Conservation (phyloP, 1,140 invertebrate species). For the Melipona quadrifasciata region DNA sequence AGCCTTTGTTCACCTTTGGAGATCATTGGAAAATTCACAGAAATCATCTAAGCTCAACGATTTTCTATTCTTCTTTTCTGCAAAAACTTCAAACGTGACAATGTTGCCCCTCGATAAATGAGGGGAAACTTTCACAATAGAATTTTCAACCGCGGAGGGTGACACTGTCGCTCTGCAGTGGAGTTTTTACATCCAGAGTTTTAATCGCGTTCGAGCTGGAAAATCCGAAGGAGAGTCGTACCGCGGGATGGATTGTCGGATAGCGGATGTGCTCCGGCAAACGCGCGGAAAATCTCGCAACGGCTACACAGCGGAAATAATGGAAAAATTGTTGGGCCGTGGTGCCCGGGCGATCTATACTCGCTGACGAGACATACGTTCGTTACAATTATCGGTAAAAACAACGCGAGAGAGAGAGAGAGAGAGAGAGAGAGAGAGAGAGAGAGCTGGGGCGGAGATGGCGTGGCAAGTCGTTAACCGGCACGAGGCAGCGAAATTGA, state of each 20-base stretch:
- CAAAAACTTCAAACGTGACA: too few relatives aligned
- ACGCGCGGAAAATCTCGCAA: not conserved
- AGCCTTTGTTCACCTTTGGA: too few relatives aligned
- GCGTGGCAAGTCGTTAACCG: slow-evolving; percentile 53
- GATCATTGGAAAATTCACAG: too few relatives aligned
- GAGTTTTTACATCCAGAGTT: not conserved
- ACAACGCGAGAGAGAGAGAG: slow-evolving; percentile 6
- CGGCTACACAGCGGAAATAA: not conserved
- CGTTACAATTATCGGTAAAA: slow-evolving; percentile 61
- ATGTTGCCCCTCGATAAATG: too few relatives aligned
- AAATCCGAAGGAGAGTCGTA: not conserved
- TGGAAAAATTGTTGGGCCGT: slow-evolving; percentile 14
- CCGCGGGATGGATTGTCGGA: not conserved
- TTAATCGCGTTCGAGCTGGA: not conserved
- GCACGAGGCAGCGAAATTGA: slow-evolving; percentile 48
- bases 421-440: too few relatives aligned
- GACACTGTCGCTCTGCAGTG: not conserved
- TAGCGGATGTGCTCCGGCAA: too few relatives aligned
- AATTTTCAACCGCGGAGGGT: not conserved
- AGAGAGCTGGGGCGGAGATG: slow-evolving; percentile 10
- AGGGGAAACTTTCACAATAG: not conserved
- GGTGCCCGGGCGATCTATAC: not conserved
- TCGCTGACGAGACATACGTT: slow-evolving; percentile 42
- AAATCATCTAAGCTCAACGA: too few relatives aligned
- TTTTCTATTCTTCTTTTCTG: too few relatives aligned